Evolutionary conservation across 2,113 vertebrate genomes (phyloP).

Genomic region (Dasyurus viverrinus): DNA sequence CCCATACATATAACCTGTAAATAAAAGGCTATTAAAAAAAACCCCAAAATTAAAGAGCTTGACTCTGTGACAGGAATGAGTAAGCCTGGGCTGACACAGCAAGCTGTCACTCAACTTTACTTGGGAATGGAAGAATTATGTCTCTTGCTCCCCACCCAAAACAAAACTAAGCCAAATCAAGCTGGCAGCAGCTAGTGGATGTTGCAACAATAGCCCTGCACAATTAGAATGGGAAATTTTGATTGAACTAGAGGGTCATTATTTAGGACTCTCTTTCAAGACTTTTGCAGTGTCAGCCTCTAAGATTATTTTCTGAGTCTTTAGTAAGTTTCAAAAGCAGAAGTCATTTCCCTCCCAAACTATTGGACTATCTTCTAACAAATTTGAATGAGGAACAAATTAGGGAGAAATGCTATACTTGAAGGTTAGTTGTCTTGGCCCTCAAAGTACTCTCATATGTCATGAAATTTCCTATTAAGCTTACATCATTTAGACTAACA

Average conservation of each 20-base stretch:
- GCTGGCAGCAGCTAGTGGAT: background rate
- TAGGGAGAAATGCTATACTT: conserved; percentile 1
- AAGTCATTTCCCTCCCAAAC: background rate
- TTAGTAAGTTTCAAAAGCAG: background rate
- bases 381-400: conserved; percentile 21
- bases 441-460: conserved; percentile 33
- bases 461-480: conserved; percentile 40
- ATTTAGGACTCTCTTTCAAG: background rate
- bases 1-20: no score
- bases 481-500: conserved; percentile 8
- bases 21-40: no score
- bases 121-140: background rate
- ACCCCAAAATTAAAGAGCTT: conserved; percentile 11
- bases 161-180: background rate
- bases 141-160: no score
- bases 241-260: background rate
- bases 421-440: background rate
- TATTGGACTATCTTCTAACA: conserved; percentile 18
- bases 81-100: background rate
- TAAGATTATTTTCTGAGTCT: background rate
- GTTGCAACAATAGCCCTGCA: background rate
- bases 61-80: background rate
- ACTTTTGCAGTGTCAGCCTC: background rate
- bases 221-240: background rate
- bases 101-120: background rate